Conservation (phyloP, 1,140 invertebrate species). For the Drosophila orena region DNA sequence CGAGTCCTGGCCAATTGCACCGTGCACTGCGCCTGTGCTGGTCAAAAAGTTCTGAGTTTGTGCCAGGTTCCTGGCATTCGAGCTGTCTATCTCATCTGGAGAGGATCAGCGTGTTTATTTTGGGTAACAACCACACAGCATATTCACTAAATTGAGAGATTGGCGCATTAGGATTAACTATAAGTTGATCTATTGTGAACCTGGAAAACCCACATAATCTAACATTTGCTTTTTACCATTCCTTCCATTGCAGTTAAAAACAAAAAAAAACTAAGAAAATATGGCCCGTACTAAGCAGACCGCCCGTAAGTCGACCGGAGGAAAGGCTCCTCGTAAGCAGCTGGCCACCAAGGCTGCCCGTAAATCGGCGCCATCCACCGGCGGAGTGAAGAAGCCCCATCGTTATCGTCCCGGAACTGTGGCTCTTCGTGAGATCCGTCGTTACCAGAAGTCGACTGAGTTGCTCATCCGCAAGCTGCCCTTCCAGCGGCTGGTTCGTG, state of each 20-base stretch:
- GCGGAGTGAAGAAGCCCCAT: conserved; percentile 92
- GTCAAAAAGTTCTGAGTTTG: conserved; percentile 1
- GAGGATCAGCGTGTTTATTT: background rate
- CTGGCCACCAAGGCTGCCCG: conserved; percentile 93
- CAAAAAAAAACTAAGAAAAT: conserved; percentile 36
- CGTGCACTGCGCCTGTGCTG: conserved; percentile 10
- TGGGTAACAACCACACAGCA: background rate
- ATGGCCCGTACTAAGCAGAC: conserved; percentile 95
- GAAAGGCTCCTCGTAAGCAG: conserved; percentile 95
- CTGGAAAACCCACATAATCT: background rate
- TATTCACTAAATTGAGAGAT: background rate
- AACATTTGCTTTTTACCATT: background rate
- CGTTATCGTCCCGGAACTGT: conserved; percentile 93
- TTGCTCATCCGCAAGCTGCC: conserved; percentile 93
- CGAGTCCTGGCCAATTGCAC: conserved; percentile 2
- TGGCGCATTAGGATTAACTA: background rate
- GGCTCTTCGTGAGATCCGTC: conserved; percentile 93
- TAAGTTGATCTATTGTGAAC: background rate
- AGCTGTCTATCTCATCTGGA: background rate
- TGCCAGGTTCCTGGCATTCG: background rate
- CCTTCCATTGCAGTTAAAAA: conserved; percentile 1
- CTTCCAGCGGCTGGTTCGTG: conserved; percentile 93
- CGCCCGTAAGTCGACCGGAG: conserved; percentile 93
- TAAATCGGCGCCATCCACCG: conserved; percentile 90
- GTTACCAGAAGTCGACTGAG: conserved; percentile 94